Evolutionary conservation across 2,113 vertebrate species (phyloP).

Genomic region (Chlorodrepanis virens): DNA sequence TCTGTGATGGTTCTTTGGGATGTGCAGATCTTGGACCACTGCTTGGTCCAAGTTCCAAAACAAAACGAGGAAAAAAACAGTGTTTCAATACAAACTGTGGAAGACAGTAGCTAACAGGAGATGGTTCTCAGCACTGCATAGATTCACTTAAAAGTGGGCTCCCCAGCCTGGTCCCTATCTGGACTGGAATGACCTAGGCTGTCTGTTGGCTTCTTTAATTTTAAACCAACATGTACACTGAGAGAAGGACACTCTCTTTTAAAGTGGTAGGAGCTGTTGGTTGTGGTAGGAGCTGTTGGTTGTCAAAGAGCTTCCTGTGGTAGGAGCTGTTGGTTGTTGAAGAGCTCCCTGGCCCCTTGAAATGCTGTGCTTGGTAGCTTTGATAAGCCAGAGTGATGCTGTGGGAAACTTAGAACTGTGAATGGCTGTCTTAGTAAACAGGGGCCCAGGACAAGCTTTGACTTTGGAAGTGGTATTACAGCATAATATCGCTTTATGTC

Average conservation of each 20-base stretch:
- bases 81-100: not conserved
- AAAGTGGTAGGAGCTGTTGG: not conserved
- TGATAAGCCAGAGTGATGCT: not conserved
- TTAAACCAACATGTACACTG: not conserved
- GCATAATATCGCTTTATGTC: fast-evolving
- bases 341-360: not conserved
- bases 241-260: not conserved
- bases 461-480: not conserved
- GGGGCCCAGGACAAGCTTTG: not conserved
- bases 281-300: not conserved
- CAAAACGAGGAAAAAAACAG: not conserved
- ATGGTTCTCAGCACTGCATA: not conserved
- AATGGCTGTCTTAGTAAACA: not conserved
- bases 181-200: not conserved
- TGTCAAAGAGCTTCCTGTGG: not conserved
- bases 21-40: not conserved
- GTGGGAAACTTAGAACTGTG: not conserved
- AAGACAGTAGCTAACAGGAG: not conserved
- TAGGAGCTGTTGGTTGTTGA: not conserved
- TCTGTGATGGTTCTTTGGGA: not conserved
- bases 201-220: not conserved
- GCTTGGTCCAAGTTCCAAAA: not conserved
- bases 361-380: not conserved
- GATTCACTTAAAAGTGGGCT: not conserved
- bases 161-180: not conserved